A percentile compares a stretch with the other conserved stretches of the same genome.
Conservation (phyloP, 2,888 invertebrate genomes). For the Tinea trinotella region DNA sequence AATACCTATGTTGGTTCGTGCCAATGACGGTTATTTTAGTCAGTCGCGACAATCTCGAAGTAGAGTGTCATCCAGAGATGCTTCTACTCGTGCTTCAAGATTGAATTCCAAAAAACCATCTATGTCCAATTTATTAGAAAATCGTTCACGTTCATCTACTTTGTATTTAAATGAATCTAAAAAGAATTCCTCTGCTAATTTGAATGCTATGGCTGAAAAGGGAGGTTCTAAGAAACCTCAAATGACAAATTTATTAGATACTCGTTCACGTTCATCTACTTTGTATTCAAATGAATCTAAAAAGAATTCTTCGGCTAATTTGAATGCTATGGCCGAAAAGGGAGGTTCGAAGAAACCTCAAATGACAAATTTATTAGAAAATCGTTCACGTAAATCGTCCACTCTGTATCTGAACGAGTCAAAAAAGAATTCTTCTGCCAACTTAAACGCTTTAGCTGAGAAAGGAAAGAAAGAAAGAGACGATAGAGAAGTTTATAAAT, state of each 20-base stretch:
- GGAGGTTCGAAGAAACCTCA: slow-evolving; percentile 60
- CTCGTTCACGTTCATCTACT: slow-evolving; percentile 56
- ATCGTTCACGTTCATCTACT: slow-evolving; percentile 57
- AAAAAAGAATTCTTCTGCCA: slow-evolving; percentile 56
- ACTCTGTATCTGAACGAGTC: slow-evolving; percentile 66
- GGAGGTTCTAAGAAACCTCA: slow-evolving; percentile 60
- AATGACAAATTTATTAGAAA: slow-evolving; percentile 58
- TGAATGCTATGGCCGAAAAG: slow-evolving; percentile 44
- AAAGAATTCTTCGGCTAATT: slow-evolving; percentile 54
- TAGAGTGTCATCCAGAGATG: slow-evolving; percentile 51
- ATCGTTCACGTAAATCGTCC: slow-evolving; percentile 58
- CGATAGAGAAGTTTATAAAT: slow-evolving; percentile 30
- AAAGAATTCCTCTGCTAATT: slow-evolving; percentile 54
- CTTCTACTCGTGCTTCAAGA: slow-evolving; percentile 56
- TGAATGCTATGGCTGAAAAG: slow-evolving; percentile 44
- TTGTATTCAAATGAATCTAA: slow-evolving; percentile 65
- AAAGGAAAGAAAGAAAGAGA: slow-evolving; percentile 27
- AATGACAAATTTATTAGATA: slow-evolving; percentile 58
- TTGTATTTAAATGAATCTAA: slow-evolving; percentile 65
- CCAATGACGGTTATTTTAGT: slow-evolving; percentile 76
- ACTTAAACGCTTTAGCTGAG: slow-evolving; percentile 35
- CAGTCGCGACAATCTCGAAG: slow-evolving; percentile 61
- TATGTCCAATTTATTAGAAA: slow-evolving; percentile 58
- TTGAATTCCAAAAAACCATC: slow-evolving; percentile 61
- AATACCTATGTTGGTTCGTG: slow-evolving; percentile 76